Conservation (phyloP, 2,797 vertebrate genomes). For the Chrysocyon brachyurus region DNA sequence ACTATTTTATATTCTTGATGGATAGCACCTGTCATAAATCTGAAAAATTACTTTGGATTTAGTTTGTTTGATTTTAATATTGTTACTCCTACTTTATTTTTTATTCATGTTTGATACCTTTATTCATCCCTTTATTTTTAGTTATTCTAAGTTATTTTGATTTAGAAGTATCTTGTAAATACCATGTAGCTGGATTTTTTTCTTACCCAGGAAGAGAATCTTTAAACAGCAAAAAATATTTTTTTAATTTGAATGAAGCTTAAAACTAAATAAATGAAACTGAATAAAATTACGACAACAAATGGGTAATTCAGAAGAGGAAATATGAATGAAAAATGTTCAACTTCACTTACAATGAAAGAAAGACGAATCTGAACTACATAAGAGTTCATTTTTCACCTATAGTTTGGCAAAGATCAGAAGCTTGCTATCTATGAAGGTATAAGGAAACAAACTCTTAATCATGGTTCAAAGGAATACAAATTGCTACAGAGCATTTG, state of each 20-base stretch:
- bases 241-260: constrained; percentile 33
- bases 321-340: not conserved
- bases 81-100: not conserved
- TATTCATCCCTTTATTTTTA: constrained; percentile 13
- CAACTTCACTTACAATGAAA: not conserved
- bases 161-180: constrained; percentile 36
- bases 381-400: not conserved
- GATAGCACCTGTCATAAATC: not conserved
- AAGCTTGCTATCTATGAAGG: not conserved
- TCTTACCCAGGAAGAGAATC: not conserved
- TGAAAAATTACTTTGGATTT: not conserved
- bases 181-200: not conserved
- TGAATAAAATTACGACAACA: not conserved
- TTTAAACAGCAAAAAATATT: constrained; percentile 24
- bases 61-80: constrained; percentile 8
- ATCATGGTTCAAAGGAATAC: not conserved
- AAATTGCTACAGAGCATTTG: not conserved
- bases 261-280: constrained; percentile 6
- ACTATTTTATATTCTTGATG: not conserved
- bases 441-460: not conserved
- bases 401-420: not conserved
- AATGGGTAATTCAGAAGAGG: not conserved
- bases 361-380: not conserved
- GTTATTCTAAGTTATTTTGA: constrained; percentile 7
- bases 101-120: not conserved